phyloP scores from a whole-genome alignment of 2,113 vertebrate genomes.

The Poeciliopsis turrubarensis region DNA sequence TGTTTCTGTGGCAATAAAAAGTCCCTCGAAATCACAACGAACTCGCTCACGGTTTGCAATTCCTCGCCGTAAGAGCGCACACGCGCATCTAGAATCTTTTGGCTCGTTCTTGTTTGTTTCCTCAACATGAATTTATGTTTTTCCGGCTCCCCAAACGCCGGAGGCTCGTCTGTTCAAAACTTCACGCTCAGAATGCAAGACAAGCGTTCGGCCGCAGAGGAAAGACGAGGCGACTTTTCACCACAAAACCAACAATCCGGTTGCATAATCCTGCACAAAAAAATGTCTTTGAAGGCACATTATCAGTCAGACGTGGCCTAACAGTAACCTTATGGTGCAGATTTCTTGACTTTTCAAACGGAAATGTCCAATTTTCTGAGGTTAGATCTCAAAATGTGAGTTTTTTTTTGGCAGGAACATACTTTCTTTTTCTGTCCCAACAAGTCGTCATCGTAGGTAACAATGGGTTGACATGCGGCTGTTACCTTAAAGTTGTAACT shows the following conservation, averaged over 20 bases:
- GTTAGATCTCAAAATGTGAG: too few relatives aligned
- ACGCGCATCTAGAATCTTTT: slow-evolving; percentile 32
- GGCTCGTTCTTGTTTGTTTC: slow-evolving; percentile 26
- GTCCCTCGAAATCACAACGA: slow-evolving; percentile 21
- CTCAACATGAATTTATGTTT: slow-evolving; percentile 42
- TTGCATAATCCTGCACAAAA: neutral
- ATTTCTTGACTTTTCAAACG: too few relatives aligned
- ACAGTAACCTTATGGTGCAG: neutral
- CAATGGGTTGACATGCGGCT: neutral
- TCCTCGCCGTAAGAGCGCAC: slow-evolving; percentile 14
- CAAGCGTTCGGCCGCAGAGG: neutral
- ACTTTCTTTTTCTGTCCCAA: too few relatives aligned
- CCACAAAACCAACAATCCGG: slow-evolving; percentile 9
- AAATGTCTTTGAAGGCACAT: slow-evolving; percentile 11
- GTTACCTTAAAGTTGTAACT: slow-evolving; percentile 22
- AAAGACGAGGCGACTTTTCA: neutral
- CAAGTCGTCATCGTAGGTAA: neutral
- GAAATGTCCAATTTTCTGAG: too few relatives aligned
- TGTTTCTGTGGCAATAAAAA: slow-evolving; percentile 1
- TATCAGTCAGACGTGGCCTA: slow-evolving; percentile 15
- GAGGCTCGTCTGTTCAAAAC: slow-evolving; percentile 31
- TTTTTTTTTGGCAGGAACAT: too few relatives aligned
- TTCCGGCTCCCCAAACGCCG: slow-evolving; percentile 20
- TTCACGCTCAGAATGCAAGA: slow-evolving; percentile 14
- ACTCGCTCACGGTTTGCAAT: slow-evolving; percentile 15